Percentiles rank a stretch among this genome's conserved stretches.
Conservation (phyloP, 2,888 invertebrate genomes). For the Microctonus aethiopoides region DNA sequence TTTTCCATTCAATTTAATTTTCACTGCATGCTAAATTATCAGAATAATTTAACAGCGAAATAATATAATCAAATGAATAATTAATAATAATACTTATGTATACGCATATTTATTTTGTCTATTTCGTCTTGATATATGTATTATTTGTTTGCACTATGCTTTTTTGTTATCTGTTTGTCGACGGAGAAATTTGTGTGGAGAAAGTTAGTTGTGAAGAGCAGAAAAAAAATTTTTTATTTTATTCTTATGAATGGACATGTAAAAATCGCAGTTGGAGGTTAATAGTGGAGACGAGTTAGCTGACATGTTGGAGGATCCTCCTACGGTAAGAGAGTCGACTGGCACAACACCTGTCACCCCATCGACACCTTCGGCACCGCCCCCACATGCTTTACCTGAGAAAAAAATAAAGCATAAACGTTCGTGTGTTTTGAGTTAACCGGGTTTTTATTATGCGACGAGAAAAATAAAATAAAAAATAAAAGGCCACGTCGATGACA, state of each 20-base stretch:
- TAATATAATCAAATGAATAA: background rate
- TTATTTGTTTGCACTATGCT: background rate
- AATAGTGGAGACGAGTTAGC: slow-evolving; percentile 65
- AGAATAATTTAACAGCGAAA: background rate
- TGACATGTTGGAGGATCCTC: slow-evolving; percentile 65
- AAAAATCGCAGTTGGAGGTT: slow-evolving; percentile 61
- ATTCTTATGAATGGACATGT: slow-evolving; percentile 13
- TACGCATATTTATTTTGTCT: background rate
- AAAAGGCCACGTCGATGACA: background rate
- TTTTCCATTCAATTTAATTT: background rate
- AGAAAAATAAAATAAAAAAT: background rate
- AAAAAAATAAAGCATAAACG: slow-evolving; percentile 64
- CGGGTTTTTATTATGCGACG: slow-evolving; percentile 34
- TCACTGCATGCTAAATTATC: background rate
- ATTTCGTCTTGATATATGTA: no score
- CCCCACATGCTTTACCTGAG: slow-evolving; percentile 56
- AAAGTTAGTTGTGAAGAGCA: slow-evolving; percentile 23
- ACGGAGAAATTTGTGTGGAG: no score
- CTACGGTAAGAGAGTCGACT: slow-evolving; percentile 57
- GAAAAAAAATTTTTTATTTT: background rate
- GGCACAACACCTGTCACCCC: slow-evolving; percentile 63
- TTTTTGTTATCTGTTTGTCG: background rate
- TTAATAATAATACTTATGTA: background rate
- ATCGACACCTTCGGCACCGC: slow-evolving; percentile 60
- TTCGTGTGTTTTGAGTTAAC: slow-evolving; percentile 65